Evolutionary conservation across 2,888 invertebrate species (phyloP).

Genomic region (Tuta absoluta): DNA sequence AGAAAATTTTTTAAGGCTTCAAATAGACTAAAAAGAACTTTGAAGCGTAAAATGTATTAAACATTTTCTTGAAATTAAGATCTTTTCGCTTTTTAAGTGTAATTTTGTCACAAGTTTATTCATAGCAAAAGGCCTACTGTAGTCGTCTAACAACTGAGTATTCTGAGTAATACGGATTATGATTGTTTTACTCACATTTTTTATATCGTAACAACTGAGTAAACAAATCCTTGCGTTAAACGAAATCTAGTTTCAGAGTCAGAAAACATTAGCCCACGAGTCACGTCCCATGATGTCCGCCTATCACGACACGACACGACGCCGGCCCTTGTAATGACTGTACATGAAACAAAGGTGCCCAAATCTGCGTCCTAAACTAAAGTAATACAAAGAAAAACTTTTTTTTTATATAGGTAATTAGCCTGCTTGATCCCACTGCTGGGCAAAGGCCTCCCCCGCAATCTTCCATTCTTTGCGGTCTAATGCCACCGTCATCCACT

Average conservation of each 20-base stretch:
- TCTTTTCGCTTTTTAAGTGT: no score
- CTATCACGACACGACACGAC: slow-evolving; percentile 20
- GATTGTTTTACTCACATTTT: no score
- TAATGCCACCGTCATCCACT: no score
- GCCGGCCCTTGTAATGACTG: slow-evolving; percentile 23
- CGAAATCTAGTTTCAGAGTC: slow-evolving; percentile 13
- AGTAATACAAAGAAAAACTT: no score
- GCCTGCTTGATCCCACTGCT: no score
- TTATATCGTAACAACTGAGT: not conserved
- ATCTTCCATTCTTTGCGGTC: no score
- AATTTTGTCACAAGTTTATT: no score
- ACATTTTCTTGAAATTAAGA: not conserved
- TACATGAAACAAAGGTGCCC: not conserved
- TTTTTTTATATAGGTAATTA: no score
- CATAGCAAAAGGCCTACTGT: no score
- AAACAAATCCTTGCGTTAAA: not conserved
- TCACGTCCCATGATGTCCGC: slow-evolving; percentile 21
- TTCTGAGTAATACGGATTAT: no score
- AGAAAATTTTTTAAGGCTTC: not conserved
- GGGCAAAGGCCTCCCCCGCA: no score
- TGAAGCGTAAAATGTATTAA: not conserved
- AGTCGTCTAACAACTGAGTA: no score
- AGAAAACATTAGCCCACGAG: slow-evolving; percentile 11
- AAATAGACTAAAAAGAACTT: slow-evolving; percentile 5
- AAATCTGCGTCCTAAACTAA: not conserved